Evolutionary conservation across 2,113 vertebrate genomes (phyloP).

Genomic region (Dermatemys mawii): DNA sequence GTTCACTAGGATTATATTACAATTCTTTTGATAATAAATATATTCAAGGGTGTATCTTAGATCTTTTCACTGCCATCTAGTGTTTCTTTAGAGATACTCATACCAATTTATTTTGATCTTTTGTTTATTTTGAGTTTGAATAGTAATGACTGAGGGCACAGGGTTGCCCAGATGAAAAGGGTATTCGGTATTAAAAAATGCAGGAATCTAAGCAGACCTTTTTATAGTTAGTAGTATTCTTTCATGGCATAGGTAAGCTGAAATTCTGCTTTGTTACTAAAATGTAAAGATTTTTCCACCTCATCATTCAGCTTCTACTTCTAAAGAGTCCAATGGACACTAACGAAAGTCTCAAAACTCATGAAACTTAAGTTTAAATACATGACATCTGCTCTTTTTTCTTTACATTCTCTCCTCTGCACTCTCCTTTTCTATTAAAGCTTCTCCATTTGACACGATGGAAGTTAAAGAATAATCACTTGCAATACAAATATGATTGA

Average conservation of each 20-base stretch:
- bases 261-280: not conserved
- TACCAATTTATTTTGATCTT: not conserved
- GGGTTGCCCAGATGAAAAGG: not conserved
- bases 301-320: not conserved
- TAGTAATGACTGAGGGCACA: not conserved
- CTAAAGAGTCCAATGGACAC: not conserved
- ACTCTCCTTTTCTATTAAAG: not conserved
- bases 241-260: not conserved
- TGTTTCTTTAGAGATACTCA: not conserved
- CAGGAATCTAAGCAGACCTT: not conserved
- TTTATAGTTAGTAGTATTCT: not conserved
- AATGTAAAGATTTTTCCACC: not conserved
- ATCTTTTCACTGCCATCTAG: constrained; percentile 58
- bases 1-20: not conserved
- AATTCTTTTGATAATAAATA: not conserved
- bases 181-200: not conserved
- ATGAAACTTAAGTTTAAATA: not conserved
- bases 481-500: not conserved
- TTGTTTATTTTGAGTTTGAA: not conserved
- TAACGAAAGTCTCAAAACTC: not conserved
- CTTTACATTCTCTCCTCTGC: not conserved
- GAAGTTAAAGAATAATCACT: not conserved
- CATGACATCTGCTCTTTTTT: not conserved
- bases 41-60: not conserved
- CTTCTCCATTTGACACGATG: not conserved